Evolutionary conservation across 2,888 invertebrate species (phyloP), one percentile per base, ranked within the genome.

Genomic region (Axea sp.): DNA sequence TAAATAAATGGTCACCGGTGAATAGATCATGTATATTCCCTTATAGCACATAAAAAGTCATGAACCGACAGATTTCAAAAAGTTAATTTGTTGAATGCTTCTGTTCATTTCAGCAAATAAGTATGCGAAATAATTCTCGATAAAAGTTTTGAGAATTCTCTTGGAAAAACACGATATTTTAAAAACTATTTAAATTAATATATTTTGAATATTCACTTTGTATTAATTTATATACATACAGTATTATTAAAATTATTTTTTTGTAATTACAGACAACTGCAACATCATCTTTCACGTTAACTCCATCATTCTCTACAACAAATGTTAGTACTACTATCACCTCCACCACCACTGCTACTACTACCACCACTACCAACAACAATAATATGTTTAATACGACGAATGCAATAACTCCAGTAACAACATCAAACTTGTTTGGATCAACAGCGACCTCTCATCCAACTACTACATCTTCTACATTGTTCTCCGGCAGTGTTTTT

Each of bases 371-470:
- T n/a, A 37, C 37, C 4, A 26, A 22, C 1, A 24, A 35, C 6
- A 2, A 24, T 1, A 51, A 24, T 5, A 15, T 51, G 3, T 35
- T 53, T 4, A 37, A 17, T n/a, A 17, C 28, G 1, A 39, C 53
- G 4, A 53, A 11, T 14, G 39, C 53, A 1, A 8, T 11, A n/a
- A 37, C 39, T 0, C 26, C 39, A 0, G n/a, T 19, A 7, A 47
- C 37, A 9, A 53, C 53, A 15, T 39, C 17, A 8, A 51, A 24
- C 7, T 17, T 53, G 0, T 53, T 53, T 7, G 53, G 39, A 5
- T 3, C 26, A 5, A 14, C 28, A 1, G 12, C 28, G 2, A 15
- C 26, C 1, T 1, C 47, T 8, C 24, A 22, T 14, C 6, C 24
- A 1, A 26, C 35, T 0, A 51, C 51, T 1, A 22, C 49, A 4